Conservation (phyloP, 2,888 invertebrate genomes). For the Ectemnius continuus region DNA sequence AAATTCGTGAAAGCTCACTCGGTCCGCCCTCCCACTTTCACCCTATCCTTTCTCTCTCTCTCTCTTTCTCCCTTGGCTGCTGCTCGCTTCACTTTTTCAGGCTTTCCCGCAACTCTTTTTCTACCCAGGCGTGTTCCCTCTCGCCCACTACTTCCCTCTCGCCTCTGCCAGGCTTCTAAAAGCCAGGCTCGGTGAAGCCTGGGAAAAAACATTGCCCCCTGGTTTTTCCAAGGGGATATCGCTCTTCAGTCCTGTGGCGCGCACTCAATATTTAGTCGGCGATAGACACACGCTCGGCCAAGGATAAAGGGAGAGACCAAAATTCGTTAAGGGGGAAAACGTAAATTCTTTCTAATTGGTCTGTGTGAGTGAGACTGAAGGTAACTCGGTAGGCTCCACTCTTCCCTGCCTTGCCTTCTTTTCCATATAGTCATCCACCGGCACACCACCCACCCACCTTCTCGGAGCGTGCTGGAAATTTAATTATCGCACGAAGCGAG, state of each 20-base stretch:
- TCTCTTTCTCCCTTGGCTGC: too few species aligned
- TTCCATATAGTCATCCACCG: too few species aligned
- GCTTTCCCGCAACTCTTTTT: too few species aligned
- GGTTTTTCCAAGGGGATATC: slow-evolving; percentile 1
- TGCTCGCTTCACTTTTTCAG: too few species aligned
- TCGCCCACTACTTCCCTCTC: too few species aligned
- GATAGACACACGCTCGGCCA: neutral
- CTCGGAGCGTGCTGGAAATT: slow-evolving; percentile 63
- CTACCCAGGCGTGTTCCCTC: too few species aligned
- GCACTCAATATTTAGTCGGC: neutral
- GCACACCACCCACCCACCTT: slow-evolving; percentile 26
- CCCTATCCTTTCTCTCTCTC: too few species aligned
- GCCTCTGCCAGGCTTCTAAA: too few species aligned
- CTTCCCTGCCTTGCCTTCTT: slow-evolving; percentile 34
- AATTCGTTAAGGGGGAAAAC: slow-evolving; percentile 14
- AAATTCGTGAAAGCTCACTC: too few species aligned
- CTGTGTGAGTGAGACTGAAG: neutral
- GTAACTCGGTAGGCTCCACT: neutral
- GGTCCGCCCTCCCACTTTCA: too few species aligned
- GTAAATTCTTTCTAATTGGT: slow-evolving; percentile 49
- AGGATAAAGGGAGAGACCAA: neutral
- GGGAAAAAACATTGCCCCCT: neutral
- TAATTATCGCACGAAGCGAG: slow-evolving; percentile 65
- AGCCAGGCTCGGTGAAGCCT: too few species aligned
- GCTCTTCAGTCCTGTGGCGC: neutral